Percentiles rank a stretch among this genome's conserved stretches.
phyloP scores from a whole-genome alignment of 35 echinoderm and acorn worm species.

The Apostichopus parvimensis region DNA sequence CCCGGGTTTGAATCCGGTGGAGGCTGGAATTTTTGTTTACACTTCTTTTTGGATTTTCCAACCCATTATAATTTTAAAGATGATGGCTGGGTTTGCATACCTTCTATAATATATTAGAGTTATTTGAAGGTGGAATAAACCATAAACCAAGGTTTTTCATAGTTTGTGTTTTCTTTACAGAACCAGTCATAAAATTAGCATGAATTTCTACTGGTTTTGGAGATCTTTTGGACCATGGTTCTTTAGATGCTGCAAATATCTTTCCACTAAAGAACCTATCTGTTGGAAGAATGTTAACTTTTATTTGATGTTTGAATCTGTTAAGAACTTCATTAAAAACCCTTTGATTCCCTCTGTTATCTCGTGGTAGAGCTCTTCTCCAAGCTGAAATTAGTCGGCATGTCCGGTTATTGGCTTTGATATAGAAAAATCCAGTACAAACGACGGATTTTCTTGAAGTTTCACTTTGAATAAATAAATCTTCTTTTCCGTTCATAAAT shows the following conservation, averaged over 20 bases:
- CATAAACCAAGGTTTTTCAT: not conserved
- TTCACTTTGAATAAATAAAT: slow-evolving; percentile 26
- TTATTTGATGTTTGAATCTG: not conserved
- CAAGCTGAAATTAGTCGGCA: not conserved
- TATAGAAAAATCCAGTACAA: slow-evolving; percentile 3
- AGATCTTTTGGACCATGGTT: not conserved
- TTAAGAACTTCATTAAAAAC: not conserved
- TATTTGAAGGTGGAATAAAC: not conserved
- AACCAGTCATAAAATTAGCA: not conserved
- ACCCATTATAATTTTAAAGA: no score
- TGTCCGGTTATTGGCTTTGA: not conserved
- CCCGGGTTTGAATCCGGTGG: no score
- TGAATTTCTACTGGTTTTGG: not conserved
- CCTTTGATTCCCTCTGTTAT: not conserved
- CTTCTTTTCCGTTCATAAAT: not conserved
- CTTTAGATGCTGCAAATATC: not conserved
- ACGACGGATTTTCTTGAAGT: not conserved
- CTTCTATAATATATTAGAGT: no score
- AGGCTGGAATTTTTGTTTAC: no score
- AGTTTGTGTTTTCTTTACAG: not conserved
- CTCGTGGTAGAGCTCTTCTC: not conserved
- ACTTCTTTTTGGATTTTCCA: no score
- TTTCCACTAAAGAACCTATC: not conserved
- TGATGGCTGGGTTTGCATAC: no score
- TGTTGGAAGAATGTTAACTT: not conserved